These are phyloP conservation scores for Ophioderma brevispina DNA, from an alignment of 35 echinoderm and acorn worm genomes.

Conservation along the genomic window DNA sequence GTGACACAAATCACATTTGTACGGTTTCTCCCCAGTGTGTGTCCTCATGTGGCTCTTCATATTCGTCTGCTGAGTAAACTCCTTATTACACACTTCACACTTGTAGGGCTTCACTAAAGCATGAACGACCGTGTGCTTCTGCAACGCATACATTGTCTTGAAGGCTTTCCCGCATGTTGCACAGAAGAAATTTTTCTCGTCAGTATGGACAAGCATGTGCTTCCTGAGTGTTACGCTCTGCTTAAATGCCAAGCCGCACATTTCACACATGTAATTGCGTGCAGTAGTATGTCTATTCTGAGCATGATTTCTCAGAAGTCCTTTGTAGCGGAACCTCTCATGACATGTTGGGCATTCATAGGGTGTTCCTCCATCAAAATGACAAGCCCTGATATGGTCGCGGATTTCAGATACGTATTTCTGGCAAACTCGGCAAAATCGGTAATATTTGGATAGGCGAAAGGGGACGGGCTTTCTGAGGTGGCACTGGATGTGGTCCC, in stretches of 20 bases:
- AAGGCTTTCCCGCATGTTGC: constrained; percentile 46
- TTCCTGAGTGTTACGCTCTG: constrained; percentile 16
- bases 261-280: constrained; percentile 21
- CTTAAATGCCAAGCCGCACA: constrained; percentile 22
- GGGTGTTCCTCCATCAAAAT: neutral
- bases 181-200: constrained; percentile 33
- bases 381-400: neutral
- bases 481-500: neutral
- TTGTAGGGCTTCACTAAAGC: constrained; percentile 39
- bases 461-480: neutral
- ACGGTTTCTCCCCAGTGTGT: constrained; percentile 73
- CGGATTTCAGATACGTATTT: neutral
- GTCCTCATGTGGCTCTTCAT: constrained; percentile 64
- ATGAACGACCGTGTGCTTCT: constrained; percentile 55
- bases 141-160: constrained; percentile 39
- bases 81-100: constrained; percentile 54
- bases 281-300: neutral
- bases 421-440: neutral
- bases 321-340: neutral
- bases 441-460: neutral
- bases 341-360: neutral
- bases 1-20: constrained; percentile 54
- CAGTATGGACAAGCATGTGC: constrained; percentile 12
- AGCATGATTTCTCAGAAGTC: neutral
- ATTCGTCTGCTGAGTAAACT: constrained; percentile 65